phyloP scores from a whole-genome alignment of 2,888 invertebrate genomes.

The Eupithecia subfuscata region DNA sequence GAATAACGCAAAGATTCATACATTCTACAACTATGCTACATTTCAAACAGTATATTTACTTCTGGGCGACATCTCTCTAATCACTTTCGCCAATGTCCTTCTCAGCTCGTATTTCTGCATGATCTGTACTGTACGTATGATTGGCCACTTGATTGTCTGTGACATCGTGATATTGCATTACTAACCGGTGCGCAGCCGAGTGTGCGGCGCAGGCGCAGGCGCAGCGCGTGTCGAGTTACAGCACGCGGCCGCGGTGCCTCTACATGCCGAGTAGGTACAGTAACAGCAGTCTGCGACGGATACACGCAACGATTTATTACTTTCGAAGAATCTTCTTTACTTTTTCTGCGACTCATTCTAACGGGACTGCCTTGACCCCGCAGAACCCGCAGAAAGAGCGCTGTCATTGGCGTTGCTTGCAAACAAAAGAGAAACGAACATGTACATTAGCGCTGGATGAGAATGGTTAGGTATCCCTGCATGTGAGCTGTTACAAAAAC shows the following conservation, averaged over 20 bases:
- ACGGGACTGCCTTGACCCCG: background rate
- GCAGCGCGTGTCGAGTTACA: background rate
- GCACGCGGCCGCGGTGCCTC: no score
- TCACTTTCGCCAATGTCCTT: constrained; percentile 6
- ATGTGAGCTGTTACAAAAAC: constrained; percentile 24
- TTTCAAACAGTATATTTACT: background rate
- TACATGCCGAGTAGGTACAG: no score
- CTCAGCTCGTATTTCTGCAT: background rate
- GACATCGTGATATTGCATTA: constrained; percentile 28
- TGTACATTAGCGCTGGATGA: background rate
- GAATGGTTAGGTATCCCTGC: background rate
- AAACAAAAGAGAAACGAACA: background rate
- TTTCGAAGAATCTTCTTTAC: background rate
- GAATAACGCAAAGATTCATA: constrained; percentile 1
- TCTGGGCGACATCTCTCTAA: background rate
- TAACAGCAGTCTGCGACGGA: background rate
- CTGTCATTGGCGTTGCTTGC: background rate
- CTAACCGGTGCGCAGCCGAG: constrained; percentile 35
- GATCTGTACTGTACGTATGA: background rate
- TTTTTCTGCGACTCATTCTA: background rate
- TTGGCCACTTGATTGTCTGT: constrained; percentile 23
- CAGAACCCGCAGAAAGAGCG: background rate
- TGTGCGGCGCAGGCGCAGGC: background rate
- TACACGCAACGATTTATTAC: background rate
- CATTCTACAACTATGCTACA: background rate